Evolutionary conservation across 2,113 vertebrate species (phyloP).

Genomic region (Theristicus caerulescens): DNA sequence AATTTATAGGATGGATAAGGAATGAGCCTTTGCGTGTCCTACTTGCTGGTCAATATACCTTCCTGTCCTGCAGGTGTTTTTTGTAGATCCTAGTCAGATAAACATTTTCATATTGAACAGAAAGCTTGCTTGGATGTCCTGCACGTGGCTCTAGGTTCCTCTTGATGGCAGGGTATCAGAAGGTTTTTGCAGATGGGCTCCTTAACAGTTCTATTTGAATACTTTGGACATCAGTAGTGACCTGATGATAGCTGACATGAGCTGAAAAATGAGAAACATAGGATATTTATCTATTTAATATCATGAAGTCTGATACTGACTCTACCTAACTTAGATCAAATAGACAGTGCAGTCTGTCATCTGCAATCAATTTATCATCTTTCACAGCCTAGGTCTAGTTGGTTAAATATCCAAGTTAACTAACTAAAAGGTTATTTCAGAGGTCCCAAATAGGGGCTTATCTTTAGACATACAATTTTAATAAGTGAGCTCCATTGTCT

Average conservation of each 20-base stretch:
- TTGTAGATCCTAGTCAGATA: background rate
- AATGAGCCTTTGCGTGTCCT: background rate
- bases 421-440: background rate
- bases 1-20: background rate
- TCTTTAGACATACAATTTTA: background rate
- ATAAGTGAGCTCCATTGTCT: background rate
- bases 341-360: background rate
- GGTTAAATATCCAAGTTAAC: background rate
- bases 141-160: background rate
- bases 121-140: background rate
- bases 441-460: background rate
- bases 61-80: background rate
- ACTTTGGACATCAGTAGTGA: background rate
- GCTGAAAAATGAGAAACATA: background rate
- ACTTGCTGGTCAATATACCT: background rate
- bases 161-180: background rate
- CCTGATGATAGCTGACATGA: background rate
- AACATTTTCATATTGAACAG: background rate
- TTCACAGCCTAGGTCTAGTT: background rate
- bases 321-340: background rate
- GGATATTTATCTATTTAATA: constrained; percentile 16
- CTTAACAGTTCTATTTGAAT: background rate
- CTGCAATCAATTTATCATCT: background rate
- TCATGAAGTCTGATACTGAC: background rate
- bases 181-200: background rate